phyloP scores from a whole-genome alignment of 2,888 invertebrate genomes.

The Parelbella ahira region DNA sequence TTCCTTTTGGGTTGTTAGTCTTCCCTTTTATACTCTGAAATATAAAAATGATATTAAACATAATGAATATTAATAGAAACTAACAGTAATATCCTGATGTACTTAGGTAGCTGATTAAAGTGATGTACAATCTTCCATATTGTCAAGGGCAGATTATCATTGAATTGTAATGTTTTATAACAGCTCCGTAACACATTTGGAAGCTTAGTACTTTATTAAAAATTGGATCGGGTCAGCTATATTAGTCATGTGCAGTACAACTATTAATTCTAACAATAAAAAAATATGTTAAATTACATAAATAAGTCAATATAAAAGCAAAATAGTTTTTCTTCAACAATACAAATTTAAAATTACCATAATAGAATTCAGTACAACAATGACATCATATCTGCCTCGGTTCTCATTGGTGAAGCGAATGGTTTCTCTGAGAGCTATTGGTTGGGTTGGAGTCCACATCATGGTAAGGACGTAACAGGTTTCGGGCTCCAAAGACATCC shows the following conservation, averaged over 20 bases:
- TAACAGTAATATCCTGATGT: no score
- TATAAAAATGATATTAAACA: background rate
- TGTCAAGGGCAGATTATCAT: no score
- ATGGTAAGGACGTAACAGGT: slow-evolving; percentile 79
- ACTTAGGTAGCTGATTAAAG: no score
- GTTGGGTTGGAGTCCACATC: slow-evolving; percentile 82
- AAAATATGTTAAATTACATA: no score
- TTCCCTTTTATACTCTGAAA: slow-evolving; percentile 61
- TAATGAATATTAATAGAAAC: background rate
- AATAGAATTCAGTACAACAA: slow-evolving; percentile 81
- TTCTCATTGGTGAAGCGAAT: slow-evolving; percentile 83
- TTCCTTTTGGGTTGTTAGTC: slow-evolving; percentile 44
- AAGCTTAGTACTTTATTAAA: no score
- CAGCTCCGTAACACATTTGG: no score
- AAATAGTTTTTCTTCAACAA: no score
- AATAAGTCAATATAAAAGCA: slow-evolving; percentile 1
- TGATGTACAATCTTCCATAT: no score
- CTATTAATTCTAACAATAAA: no score
- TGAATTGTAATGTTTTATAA: no score
- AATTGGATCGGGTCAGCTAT: no score
- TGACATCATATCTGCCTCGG: slow-evolving; percentile 84
- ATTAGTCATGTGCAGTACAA: no score
- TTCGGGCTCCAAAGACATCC: slow-evolving; percentile 76
- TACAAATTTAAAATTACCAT: slow-evolving; percentile 67
- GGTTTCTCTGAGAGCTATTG: slow-evolving; percentile 81